Conservation (phyloP, 2,888 invertebrate species). For the Resseliella maxima region DNA sequence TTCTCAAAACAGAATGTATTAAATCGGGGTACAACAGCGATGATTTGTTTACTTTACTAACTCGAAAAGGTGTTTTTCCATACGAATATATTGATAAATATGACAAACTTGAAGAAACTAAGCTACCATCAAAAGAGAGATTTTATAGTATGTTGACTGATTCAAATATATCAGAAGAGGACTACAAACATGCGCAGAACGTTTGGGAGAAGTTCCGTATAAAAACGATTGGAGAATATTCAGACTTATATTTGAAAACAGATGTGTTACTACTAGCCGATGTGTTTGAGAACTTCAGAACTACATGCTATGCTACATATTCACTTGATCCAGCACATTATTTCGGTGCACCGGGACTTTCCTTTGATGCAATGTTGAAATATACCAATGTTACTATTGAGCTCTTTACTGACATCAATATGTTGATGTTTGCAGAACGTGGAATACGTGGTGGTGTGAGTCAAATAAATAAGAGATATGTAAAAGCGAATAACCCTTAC, state of each 20-base stretch:
- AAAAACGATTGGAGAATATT: conserved; percentile 61
- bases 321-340: too few relatives aligned
- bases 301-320: too few relatives aligned
- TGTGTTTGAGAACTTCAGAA: too few relatives aligned
- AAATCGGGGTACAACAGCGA: neutral
- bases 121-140: conserved; percentile 58
- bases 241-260: conserved; percentile 62
- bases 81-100: conserved; percentile 61
- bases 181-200: conserved; percentile 61
- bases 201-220: conserved; percentile 61
- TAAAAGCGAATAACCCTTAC: too few relatives aligned
- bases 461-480: too few relatives aligned
- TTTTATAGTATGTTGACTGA: conserved; percentile 60
- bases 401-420: too few relatives aligned
- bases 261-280: too few relatives aligned
- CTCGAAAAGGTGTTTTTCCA: conserved; percentile 62
- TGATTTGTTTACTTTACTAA: neutral
- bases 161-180: conserved; percentile 57
- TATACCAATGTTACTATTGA: too few relatives aligned
- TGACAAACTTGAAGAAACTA: conserved; percentile 59
- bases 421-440: too few relatives aligned
- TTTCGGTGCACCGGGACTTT: too few relatives aligned
- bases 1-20: neutral
- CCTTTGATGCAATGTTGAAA: too few relatives aligned
- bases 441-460: too few relatives aligned